These are phyloP conservation scores for Rhopalosiphum nymphaeae DNA, from an alignment of 2,888 invertebrate genomes.

Conservation along the genomic window DNA sequence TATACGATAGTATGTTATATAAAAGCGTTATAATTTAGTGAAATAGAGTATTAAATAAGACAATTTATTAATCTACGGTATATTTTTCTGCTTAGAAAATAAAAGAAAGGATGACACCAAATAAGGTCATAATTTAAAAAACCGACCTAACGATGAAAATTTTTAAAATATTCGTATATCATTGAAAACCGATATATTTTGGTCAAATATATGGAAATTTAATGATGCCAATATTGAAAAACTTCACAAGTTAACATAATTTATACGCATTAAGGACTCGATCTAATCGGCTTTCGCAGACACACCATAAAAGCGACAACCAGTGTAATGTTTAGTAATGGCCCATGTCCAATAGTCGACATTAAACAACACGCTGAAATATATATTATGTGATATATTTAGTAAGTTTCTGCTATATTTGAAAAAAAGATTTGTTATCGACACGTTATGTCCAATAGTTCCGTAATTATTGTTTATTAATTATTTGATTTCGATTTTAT, in stretches of 20 bases:
- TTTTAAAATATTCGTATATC: rapidly evolving
- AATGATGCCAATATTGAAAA: neutral
- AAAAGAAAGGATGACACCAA: neutral
- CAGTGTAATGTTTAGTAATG: neutral
- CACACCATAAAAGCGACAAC: neutral
- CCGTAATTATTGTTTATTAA: neutral
- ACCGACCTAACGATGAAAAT: neutral
- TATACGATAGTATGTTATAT: neutral
- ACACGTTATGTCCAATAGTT: no score
- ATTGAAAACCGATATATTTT: neutral
- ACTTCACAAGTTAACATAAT: neutral
- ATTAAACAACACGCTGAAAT: neutral
- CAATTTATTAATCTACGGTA: neutral
- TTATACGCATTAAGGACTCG: neutral
- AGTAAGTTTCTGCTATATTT: neutral
- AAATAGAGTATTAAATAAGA: neutral
- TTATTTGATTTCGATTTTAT: neutral
- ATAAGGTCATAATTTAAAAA: neutral
- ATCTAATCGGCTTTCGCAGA: neutral
- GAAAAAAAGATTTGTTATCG: neutral
- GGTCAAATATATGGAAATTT: neutral
- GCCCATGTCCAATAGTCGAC: neutral
- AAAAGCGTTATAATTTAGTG: neutral
- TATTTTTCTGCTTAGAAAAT: neutral
- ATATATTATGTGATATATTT: neutral